phyloP scores from a whole-genome alignment of 2,888 invertebrate species.

The Aphrophora alni region DNA sequence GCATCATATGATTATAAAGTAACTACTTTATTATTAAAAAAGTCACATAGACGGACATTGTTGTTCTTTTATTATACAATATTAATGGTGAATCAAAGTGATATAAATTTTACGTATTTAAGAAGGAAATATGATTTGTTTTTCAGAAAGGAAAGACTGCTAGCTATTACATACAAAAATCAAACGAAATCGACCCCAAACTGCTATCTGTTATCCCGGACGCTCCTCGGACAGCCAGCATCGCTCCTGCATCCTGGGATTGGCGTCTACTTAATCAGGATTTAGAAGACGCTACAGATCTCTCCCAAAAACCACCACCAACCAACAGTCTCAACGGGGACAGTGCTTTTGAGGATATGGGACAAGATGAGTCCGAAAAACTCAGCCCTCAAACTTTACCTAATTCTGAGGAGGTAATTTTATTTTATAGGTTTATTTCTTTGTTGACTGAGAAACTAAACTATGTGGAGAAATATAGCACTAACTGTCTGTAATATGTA shows the following conservation, averaged over 20 bases:
- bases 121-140: no score
- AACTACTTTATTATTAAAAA: no score
- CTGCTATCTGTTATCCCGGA: conserved; percentile 76
- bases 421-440: no score
- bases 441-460: no score
- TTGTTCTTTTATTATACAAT: no score
- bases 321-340: conserved; percentile 35
- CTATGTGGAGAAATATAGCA: no score
- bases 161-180: conserved; percentile 76
- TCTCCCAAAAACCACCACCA: not conserved
- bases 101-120: no score
- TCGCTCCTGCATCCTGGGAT: conserved; percentile 73
- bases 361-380: conserved; percentile 9
- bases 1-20: no score
- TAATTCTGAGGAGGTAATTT: not conserved
- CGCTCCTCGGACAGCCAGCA: conserved; percentile 78
- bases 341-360: conserved; percentile 40
- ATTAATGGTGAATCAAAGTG: no score
- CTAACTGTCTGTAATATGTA: no score
- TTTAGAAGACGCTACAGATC: not conserved
- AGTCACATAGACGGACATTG: no score
- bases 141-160: conserved; percentile 82
- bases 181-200: conserved; percentile 67
- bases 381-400: not conserved
- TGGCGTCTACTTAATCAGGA: conserved; percentile 65